These are phyloP conservation scores for Neoarius graeffei DNA, from an alignment of 2,113 vertebrate genomes.

Conservation along the genomic window DNA sequence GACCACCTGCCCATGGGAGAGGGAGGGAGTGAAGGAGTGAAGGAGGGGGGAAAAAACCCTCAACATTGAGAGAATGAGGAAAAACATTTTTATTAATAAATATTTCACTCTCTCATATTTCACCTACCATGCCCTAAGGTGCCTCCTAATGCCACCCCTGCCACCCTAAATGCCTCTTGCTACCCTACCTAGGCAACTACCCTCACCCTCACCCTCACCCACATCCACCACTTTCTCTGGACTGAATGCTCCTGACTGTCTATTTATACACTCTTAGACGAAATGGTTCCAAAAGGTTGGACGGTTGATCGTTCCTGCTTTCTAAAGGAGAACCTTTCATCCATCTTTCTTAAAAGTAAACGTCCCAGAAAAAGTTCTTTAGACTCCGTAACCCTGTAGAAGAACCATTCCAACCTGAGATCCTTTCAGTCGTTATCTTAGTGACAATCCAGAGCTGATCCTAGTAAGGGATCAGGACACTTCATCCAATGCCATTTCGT, in stretches of 20 bases:
- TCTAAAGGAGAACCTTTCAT: not conserved
- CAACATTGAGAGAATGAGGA: constrained; percentile 5
- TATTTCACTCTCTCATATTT: constrained; percentile 47
- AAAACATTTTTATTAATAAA: constrained; percentile 45
- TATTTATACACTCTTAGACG: not conserved
- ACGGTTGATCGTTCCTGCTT: not conserved
- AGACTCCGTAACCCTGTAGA: not conserved
- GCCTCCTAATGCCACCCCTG: not conserved
- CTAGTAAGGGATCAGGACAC: too few species aligned
- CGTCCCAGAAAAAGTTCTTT: not conserved
- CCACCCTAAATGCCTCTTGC: not conserved
- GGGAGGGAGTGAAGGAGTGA: not conserved
- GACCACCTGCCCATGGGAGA: constrained; percentile 73
- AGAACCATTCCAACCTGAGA: not conserved
- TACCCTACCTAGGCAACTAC: not conserved
- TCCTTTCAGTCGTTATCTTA: too few species aligned
- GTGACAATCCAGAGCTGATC: too few species aligned
- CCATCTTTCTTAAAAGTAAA: not conserved
- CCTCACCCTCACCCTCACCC: not conserved
- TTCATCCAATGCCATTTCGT: too few species aligned
- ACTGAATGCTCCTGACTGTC: not conserved
- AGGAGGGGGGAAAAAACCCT: not conserved
- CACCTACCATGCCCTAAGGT: constrained; percentile 33
- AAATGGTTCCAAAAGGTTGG: not conserved
- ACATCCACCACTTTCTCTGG: constrained; percentile 30